Evolutionary conservation across 2,888 invertebrate species (phyloP).

Genomic region (Pocota personata): DNA sequence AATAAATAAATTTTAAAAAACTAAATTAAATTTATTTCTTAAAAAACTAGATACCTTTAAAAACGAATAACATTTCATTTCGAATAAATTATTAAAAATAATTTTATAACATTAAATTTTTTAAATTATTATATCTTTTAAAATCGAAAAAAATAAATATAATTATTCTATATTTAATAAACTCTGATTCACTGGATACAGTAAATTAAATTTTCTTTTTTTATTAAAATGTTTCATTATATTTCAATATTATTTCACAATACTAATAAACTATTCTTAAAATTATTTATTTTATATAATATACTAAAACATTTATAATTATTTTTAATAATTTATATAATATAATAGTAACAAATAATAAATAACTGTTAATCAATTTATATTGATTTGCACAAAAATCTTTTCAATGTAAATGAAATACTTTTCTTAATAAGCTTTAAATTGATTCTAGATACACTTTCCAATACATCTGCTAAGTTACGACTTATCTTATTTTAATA

Average conservation of each 20-base stretch:
- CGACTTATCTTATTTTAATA: constrained; percentile 89
- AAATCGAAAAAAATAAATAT: no score
- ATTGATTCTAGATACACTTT: constrained; percentile 88
- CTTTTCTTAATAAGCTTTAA: constrained; percentile 85
- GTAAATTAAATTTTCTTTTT: no score
- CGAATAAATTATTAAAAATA: constrained; percentile 86
- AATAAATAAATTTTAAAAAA: constrained; percentile 77
- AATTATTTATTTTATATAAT: constrained; percentile 84
- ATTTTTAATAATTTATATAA: constrained; percentile 81
- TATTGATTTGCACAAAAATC: constrained; percentile 83
- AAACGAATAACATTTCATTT: constrained; percentile 87
- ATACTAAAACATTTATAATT: constrained; percentile 83
- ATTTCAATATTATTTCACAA: constrained; percentile 85
- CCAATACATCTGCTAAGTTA: constrained; percentile 91
- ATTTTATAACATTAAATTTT: constrained; percentile 86
- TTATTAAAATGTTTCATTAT: no score
- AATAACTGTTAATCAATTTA: constrained; percentile 79
- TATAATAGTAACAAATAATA: constrained; percentile 78
- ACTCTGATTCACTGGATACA: no score
- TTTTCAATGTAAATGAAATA: constrained; percentile 88
- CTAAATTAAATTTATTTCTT: constrained; percentile 85
- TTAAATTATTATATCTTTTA: no score
- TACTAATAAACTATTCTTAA: constrained; percentile 85
- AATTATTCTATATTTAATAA: no score
- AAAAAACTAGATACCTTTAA: constrained; percentile 88